These are phyloP conservation scores for Nerophis ophidion DNA, from an alignment of 2,113 vertebrate genomes.

Conservation along the genomic window DNA sequence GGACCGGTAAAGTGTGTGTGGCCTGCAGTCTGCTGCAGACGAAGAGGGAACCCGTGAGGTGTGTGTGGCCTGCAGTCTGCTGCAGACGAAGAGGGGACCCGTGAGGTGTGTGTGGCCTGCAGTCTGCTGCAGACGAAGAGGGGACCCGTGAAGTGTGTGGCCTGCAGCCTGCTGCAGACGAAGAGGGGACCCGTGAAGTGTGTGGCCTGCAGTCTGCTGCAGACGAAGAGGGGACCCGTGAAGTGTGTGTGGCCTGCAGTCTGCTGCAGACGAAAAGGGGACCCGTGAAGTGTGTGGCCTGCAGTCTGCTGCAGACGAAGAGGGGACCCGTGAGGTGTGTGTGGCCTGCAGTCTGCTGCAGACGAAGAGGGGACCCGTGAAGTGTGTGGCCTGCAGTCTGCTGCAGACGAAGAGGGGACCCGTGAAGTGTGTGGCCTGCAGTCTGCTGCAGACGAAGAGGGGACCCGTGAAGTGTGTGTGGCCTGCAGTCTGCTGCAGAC, in stretches of 20 bases:
- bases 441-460: no score
- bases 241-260: slow-evolving; percentile 51
- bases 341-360: no score
- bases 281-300: no score
- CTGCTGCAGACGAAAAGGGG: no score
- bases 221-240: slow-evolving; percentile 5
- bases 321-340: slow-evolving; percentile 38
- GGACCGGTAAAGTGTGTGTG: slow-evolving; percentile 44
- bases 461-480: no score
- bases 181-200: no score
- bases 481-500: slow-evolving; percentile 55
- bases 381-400: no score
- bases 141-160: slow-evolving; percentile 41
- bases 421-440: slow-evolving; percentile 50
- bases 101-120: no score
- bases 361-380: no score
- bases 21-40: slow-evolving; percentile 62
- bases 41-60: no score
- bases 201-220: slow-evolving; percentile 62
- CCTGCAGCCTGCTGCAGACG: no score
- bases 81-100: no score
- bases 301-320: slow-evolving; percentile 51
- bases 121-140: slow-evolving; percentile 45
- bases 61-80: slow-evolving; percentile 68
- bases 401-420: slow-evolving; percentile 1